Evolutionary conservation across 2,888 invertebrate genomes (phyloP), one percentile per base, ranked within the genome.

Genomic region (Yponomeuta evonymella): DNA sequence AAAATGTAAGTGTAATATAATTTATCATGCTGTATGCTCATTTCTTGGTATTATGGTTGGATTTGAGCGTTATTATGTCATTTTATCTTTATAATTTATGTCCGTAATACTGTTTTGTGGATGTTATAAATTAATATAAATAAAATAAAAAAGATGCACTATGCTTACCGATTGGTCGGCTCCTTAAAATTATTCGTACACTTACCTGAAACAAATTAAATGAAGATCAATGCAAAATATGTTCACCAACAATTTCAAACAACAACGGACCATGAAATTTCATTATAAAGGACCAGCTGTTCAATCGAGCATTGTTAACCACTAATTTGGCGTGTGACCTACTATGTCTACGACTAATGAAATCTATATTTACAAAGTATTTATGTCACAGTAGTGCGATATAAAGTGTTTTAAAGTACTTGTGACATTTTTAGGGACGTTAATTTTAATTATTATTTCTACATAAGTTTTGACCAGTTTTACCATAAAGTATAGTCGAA

Each of bases 171-270:
- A 4, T 58, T 15, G 15, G 5, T 58, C 15, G 15, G 15, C 43
- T 43, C 6, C 5, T 58, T 15, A 58, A 58, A 15, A 51, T 12
- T 51, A 5, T 58, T 58, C 43, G 51, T 5, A 58, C 73, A 74
- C 90, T 90, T 79, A 90, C 90, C 90, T 90, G 89, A 77, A 90
- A 89, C 80, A 84, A 85, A 75, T 77, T 75, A 81, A 72, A 76
- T 71, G 74, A 71, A 75, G 70, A 70, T 75, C 72, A 76, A 73
- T 58, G 15, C 8, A 43, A 36, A 43, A 3, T 43, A 43, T 43
- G 5, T 43, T 77, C 72, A 77, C 76, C 15, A 43, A n/a, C n/a
- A 67, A 30, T 69, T 51, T 69, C 2, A 43, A n/a, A 75, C 76
- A 73, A 74, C 79, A 79, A 78, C 76, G 75, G 79, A 82, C 80